Base-by-base conservation (phyloP, 2,888 invertebrate genomes). In the Plagodis dolabraria region DNA sequence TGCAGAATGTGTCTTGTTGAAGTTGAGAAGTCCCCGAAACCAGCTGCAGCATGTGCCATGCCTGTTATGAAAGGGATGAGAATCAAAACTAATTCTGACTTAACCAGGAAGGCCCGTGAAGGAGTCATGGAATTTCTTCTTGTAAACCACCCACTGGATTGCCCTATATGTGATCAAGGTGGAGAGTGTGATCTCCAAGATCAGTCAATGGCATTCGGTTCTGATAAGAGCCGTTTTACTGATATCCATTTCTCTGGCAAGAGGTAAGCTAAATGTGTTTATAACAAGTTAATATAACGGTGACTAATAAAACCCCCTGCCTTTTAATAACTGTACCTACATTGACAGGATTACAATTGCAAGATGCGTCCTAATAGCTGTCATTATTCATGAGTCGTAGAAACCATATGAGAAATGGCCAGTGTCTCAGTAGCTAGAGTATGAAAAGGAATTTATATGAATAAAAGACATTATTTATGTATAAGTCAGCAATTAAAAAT, bases 1-100 rank as follows among this genome's bases (percentile, higher is more conserved):
- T 99, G 99, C 83, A 95, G 99, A 66, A 99, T 99, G 99, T 99
- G 99, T 89, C 94, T 99, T 35, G 99, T 99, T 0, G 99, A 99
- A 91, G 99, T 99, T 9, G 99, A 99, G 85, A 99, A 98, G 85
- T 98, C 99, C 45, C 96, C 98, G 1, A 99, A 99, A 94, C 99
- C 99, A 0, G 97, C 99, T 0, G 99, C 99, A 7, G 99, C 99
- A 0, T 99, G 99, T 87, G 99, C 99, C 10, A 99, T 99, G 99
- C 99, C 99, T 0, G 99, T 99, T 0, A 99, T 99, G 99, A 99
- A 99, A 88, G 99, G 99, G n/a, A 98, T 98, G 99, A 95, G 97
- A 69, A 96, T 99, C 22, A 99, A 99, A 87, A 99, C 99, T 22
- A 97, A 99, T 85, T 99, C 99, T 0, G 98, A 98, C 72, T 94